Conservation (phyloP, 1,140 invertebrate species). For the Drosophila kepulauana region DNA sequence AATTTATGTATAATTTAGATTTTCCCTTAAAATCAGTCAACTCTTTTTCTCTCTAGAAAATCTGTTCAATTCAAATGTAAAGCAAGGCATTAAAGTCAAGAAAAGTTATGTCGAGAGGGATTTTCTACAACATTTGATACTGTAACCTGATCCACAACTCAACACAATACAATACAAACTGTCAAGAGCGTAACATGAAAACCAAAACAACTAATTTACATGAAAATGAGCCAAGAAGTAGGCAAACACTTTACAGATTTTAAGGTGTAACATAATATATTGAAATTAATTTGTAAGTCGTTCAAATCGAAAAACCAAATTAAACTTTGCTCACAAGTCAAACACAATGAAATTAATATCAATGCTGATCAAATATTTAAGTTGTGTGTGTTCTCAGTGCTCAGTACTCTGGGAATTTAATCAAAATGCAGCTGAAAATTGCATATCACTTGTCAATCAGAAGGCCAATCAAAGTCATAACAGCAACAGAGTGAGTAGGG, state of each 20-base stretch:
- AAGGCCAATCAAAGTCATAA: conserved; percentile 52
- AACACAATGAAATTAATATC: conserved; percentile 17
- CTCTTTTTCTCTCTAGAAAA: not conserved
- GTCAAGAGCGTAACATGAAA: not conserved
- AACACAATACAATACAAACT: not conserved
- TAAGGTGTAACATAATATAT: conserved; percentile 1
- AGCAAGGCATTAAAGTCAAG: not conserved
- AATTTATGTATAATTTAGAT: not conserved
- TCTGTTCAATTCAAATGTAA: not conserved
- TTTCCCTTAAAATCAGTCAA: not conserved
- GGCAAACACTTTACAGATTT: conserved; percentile 3
- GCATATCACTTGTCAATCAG: conserved; percentile 54
- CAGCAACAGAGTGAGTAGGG: not conserved
- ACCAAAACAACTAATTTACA: conserved; percentile 2
- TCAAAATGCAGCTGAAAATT: conserved; percentile 33
- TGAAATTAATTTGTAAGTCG: not conserved
- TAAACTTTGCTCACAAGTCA: not conserved
- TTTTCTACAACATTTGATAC: conserved; percentile 7
- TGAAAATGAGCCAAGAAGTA: conserved; percentile 2
- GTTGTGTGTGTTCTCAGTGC: conserved; percentile 7
- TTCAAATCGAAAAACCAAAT: not conserved
- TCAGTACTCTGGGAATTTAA: not conserved
- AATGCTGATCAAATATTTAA: conserved; percentile 21
- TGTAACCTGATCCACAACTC: not conserved
- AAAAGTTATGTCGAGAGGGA: not conserved